Conservation (phyloP, 1,140 invertebrate genomes). For the Ladona fulva region DNA sequence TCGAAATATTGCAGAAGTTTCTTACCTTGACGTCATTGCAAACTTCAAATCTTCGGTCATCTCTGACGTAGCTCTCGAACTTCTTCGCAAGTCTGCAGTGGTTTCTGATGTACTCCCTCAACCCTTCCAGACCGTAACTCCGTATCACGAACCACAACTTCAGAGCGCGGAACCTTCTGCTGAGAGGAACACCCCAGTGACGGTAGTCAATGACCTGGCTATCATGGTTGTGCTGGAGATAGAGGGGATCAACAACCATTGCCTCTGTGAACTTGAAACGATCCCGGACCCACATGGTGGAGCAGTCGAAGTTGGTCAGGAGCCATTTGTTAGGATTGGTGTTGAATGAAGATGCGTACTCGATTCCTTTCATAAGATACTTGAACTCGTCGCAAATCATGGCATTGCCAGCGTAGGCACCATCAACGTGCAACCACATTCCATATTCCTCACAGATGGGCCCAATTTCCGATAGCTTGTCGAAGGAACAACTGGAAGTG, state of each 20-base stretch:
- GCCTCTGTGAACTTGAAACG: slow-evolving; percentile 83
- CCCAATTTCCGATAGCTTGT: slow-evolving; percentile 71
- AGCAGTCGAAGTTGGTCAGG: slow-evolving; percentile 83
- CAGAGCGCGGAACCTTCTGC: slow-evolving; percentile 71
- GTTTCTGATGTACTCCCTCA: slow-evolving; percentile 75
- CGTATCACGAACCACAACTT: slow-evolving; percentile 86
- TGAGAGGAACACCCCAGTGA: slow-evolving; percentile 86
- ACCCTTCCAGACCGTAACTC: slow-evolving; percentile 68
- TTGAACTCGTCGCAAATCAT: slow-evolving; percentile 79
- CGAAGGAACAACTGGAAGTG: slow-evolving; percentile 73
- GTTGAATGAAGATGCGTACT: slow-evolving; percentile 83
- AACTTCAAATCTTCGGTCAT: slow-evolving; percentile 75
- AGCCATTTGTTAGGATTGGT: slow-evolving; percentile 92
- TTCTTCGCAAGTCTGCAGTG: slow-evolving; percentile 79
- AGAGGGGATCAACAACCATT: slow-evolving; percentile 87
- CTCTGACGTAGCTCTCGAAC: slow-evolving; percentile 66
- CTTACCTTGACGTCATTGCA: slow-evolving; percentile 64
- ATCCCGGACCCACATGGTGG: slow-evolving; percentile 81
- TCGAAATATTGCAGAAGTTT: no score
- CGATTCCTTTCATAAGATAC: slow-evolving; percentile 61
- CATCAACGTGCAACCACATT: slow-evolving; percentile 64
- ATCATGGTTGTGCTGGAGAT: slow-evolving; percentile 73
- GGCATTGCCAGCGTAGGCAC: slow-evolving; percentile 74
- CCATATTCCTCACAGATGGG: slow-evolving; percentile 59
- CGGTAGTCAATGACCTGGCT: slow-evolving; percentile 74